These are phyloP conservation scores for Timandra comae DNA, from an alignment of 2,888 invertebrate genomes.

Conservation along the genomic window DNA sequence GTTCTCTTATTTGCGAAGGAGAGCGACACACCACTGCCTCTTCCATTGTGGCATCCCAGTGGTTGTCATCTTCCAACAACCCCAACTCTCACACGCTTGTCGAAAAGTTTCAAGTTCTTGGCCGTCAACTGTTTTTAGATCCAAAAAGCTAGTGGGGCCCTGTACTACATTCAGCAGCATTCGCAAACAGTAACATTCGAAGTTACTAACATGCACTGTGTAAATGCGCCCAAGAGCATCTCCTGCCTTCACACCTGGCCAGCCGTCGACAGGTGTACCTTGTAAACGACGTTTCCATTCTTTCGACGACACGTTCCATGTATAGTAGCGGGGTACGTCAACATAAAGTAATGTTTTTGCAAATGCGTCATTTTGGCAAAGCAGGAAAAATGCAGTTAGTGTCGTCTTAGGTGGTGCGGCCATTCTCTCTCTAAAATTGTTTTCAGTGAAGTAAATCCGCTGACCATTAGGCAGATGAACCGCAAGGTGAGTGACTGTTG, in stretches of 20 bases:
- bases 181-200: constrained; percentile 23
- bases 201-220: constrained; percentile 21
- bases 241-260: constrained; percentile 19
- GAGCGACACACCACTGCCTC: constrained; percentile 16
- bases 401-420: constrained; percentile 14
- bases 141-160: constrained; percentile 13
- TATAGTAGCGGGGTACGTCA: constrained; percentile 17
- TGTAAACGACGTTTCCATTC: constrained; percentile 19
- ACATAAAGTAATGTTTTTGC: constrained; percentile 10
- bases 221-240: constrained; percentile 21
- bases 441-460: constrained; percentile 19
- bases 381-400: constrained; percentile 12
- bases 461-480: constrained; percentile 20
- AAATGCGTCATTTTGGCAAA: constrained; percentile 3
- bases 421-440: constrained; percentile 10
- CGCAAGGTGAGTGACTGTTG: too few species aligned
- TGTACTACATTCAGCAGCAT: constrained; percentile 19
- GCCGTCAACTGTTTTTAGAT: constrained; percentile 15
- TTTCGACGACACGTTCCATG: constrained; percentile 10
- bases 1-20: constrained; percentile 11
- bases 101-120: constrained; percentile 22
- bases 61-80: constrained; percentile 32
- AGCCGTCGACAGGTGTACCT: constrained; percentile 19
- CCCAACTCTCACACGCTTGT: constrained; percentile 22
- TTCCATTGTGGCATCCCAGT: constrained; percentile 20